Conservation (phyloP, 1,140 invertebrate species). For the Eufriesea mexicana region DNA sequence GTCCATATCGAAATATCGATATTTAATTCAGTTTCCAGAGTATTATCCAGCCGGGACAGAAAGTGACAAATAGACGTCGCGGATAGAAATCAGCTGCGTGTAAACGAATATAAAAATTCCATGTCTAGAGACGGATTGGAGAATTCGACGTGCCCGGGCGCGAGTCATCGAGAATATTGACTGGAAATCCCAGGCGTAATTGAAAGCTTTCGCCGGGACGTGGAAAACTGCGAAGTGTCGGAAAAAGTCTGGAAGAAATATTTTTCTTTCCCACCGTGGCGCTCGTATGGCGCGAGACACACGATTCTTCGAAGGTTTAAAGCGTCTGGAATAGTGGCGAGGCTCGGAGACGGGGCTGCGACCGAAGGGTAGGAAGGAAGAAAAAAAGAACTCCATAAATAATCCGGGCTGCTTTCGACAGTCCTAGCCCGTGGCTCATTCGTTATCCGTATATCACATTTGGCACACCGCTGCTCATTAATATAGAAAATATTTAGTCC, state of each 20-base stretch:
- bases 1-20: too few species aligned
- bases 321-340: constrained; percentile 30
- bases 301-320: constrained; percentile 51
- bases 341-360: constrained; percentile 21
- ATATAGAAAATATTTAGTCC: constrained; percentile 41
- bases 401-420: constrained; percentile 66
- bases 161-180: not conserved
- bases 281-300: constrained; percentile 22
- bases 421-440: constrained; percentile 47
- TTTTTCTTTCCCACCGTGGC: constrained; percentile 25
- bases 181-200: constrained; percentile 21
- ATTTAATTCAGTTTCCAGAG: too few species aligned
- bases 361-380: not conserved
- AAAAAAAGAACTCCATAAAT: constrained; percentile 56
- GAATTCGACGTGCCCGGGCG: not conserved
- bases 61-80: too few species aligned
- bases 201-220: constrained; percentile 16
- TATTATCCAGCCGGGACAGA: too few species aligned
- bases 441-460: constrained; percentile 44
- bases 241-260: constrained; percentile 41
- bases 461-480: constrained; percentile 51
- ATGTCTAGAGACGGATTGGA: not conserved
- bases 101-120: not conserved
- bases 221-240: constrained; percentile 26
- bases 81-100: too few species aligned